Evolutionary conservation across 2,797 vertebrate genomes (phyloP).

Genomic region (Spinus olivaceus): DNA sequence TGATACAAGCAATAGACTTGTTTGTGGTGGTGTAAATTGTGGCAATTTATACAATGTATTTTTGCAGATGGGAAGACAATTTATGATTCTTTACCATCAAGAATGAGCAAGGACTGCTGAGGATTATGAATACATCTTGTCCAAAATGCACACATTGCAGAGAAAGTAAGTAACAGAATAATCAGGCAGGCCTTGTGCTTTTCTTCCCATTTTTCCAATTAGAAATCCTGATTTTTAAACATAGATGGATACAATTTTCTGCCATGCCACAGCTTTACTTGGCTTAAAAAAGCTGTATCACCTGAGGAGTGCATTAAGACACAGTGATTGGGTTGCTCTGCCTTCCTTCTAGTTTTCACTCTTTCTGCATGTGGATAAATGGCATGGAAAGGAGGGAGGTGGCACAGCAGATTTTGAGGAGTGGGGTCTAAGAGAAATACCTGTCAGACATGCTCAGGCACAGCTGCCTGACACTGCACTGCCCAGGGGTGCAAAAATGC

Average conservation of each 20-base stretch:
- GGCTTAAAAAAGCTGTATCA: not conserved
- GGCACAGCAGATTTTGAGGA: not conserved
- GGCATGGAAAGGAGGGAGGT: not conserved
- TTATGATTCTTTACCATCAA: not conserved
- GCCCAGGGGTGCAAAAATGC: not conserved
- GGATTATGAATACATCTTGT: not conserved
- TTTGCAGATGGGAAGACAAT: not conserved
- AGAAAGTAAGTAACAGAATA: not conserved
- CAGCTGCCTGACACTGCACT: not conserved
- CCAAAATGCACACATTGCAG: not conserved
- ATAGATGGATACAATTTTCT: not conserved
- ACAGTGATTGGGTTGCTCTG: not conserved
- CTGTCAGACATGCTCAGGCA: not conserved
- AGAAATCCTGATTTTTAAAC: not conserved
- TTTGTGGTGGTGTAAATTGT: not conserved
- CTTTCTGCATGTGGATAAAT: not conserved
- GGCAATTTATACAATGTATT: not conserved
- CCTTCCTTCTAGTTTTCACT: not conserved
- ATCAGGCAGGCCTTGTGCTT: accelerated
- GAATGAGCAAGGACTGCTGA: not conserved
- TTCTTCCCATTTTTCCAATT: not conserved
- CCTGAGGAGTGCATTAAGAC: not conserved
- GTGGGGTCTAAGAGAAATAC: not conserved
- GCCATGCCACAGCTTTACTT: not conserved
- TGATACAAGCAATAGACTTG: not conserved